Evolutionary conservation across 2,888 invertebrate genomes (phyloP).

Genomic region (Ectemnius continuus): DNA sequence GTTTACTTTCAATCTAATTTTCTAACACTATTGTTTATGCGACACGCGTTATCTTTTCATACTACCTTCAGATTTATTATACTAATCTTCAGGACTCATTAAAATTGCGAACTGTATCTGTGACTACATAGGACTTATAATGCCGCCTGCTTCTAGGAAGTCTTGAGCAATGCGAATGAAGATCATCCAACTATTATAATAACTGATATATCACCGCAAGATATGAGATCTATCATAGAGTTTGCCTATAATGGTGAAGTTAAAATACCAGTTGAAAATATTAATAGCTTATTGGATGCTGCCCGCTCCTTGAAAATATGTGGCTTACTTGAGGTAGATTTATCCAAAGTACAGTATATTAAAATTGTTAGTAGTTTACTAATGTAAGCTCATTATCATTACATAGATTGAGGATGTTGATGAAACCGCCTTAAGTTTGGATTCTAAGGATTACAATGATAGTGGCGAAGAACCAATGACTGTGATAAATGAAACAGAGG

Average conservation of each 20-base stretch:
- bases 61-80: neutral
- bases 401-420: conserved; percentile 70
- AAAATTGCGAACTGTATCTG: neutral
- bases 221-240: conserved; percentile 74
- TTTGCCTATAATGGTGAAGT: conserved; percentile 77
- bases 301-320: conserved; percentile 75
- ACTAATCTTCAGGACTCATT: neutral
- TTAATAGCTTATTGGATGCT: conserved; percentile 72
- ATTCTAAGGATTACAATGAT: conserved; percentile 55
- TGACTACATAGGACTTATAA: neutral
- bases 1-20: too few relatives aligned
- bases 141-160: conserved; percentile 67
- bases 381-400: neutral
- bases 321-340: conserved; percentile 74
- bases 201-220: conserved; percentile 74
- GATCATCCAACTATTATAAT: conserved; percentile 75
- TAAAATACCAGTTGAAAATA: conserved; percentile 72
- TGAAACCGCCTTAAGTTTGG: conserved; percentile 60
- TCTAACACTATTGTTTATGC: too few relatives aligned
- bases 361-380: neutral
- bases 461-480: conserved; percentile 49
- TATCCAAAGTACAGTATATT: too few relatives aligned
- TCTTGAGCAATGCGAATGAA: conserved; percentile 73
- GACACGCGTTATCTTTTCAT: neutral
- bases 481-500: conserved; percentile 56